phyloP scores from a whole-genome alignment of 2,888 invertebrate species.

The Diplolepis rosae region DNA sequence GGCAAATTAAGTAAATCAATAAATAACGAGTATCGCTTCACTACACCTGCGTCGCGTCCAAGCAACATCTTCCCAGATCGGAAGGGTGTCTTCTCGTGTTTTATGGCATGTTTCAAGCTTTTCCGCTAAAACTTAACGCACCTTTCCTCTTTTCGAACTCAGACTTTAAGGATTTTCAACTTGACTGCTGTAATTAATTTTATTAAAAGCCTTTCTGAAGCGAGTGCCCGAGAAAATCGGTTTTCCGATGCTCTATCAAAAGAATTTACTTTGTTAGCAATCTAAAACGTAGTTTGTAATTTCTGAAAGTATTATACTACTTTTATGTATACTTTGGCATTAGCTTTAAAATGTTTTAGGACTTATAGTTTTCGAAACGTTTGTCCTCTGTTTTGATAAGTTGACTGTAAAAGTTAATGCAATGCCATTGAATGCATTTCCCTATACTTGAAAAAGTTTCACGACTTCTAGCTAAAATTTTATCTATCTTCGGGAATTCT shows the following conservation, averaged over 20 bases:
- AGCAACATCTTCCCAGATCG: constrained; percentile 20
- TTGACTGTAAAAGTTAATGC: too few relatives aligned
- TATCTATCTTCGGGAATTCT: too few relatives aligned
- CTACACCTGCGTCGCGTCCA: constrained; percentile 63
- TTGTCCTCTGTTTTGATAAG: too few relatives aligned
- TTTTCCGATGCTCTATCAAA: background rate
- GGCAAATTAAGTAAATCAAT: constrained; percentile 72
- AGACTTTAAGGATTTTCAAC: constrained; percentile 19
- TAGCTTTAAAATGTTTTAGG: too few relatives aligned
- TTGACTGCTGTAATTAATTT: constrained; percentile 28
- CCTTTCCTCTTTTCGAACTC: background rate
- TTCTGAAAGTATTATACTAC: background rate
- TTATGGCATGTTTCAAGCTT: constrained; percentile 24
- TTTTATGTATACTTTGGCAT: too few relatives aligned
- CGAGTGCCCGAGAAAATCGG: background rate
- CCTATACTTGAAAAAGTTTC: too few relatives aligned
- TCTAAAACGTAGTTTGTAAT: background rate
- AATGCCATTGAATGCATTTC: too few relatives aligned
- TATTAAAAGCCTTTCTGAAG: constrained; percentile 19
- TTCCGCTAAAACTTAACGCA: constrained; percentile 31
- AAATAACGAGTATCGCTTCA: constrained; percentile 68
- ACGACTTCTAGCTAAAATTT: too few relatives aligned
- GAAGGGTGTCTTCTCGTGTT: constrained; percentile 14
- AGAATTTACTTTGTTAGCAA: background rate
- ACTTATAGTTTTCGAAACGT: too few relatives aligned